Base-by-base conservation (phyloP, 2,888 invertebrate genomes). In the Leucophora obtusa region DNA sequence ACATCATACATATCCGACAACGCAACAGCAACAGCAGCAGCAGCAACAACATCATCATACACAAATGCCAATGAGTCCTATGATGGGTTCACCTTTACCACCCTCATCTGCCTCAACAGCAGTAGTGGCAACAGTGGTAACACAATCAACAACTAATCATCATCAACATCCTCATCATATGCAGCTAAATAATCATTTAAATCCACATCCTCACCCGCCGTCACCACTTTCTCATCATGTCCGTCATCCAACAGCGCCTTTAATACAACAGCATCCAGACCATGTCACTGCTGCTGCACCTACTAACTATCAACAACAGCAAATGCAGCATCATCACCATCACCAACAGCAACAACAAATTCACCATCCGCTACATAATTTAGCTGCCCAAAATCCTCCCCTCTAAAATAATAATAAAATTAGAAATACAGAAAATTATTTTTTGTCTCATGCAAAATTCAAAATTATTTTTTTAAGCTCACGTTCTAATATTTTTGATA, bases 1-100 rank as follows among this genome's bases (percentile, higher is more conserved):
- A 21, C 83, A 68, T 3, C 75, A 59, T 3, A 50, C 35, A 18
- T 21, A 51, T 35, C 51, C 15, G 15, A 21, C 83, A 17, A 58
- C 66, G 21, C 73, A 65, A 33, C 77, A 18, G 6, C 72, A 35
- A n/a, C 73, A 50, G 51, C n/a, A n/a, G n/a, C 75, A 51, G 10
- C 82, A 70, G 8, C 65, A 59, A 14, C 70, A 74, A 28, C 73
- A 65, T 60, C 81, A 62, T 84, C 86, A 86, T 86, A 86, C 86
- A 82, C 87, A 76, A 66, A 79, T 83, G 71, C 60, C 82, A 15
- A 76, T 76, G 71, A 80, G 78, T 73, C 62, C 82, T 24, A 81
- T 81, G 66, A 21, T 81, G 56, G 70, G 65, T n/a, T 74, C 81
- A 77, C 73, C 73, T 77, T 60, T 77, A 53, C 70, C 70, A 17